Base-by-base conservation (phyloP, 2,797 vertebrate species). In the Hylomyscus alleni region DNA sequence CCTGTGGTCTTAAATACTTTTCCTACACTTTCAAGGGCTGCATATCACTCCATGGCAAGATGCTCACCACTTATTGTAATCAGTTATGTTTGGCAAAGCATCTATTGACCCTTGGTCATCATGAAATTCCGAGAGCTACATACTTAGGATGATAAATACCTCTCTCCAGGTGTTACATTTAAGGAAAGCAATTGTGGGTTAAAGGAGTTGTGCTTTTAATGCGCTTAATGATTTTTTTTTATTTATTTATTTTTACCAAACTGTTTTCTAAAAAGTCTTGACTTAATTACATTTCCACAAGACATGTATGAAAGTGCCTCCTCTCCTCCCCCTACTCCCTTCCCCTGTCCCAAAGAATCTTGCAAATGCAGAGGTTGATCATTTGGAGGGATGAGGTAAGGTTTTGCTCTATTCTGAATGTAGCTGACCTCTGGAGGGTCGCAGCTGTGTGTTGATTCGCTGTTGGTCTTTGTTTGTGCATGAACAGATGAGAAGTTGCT, bases 181-280 rank as follows among this genome's bases (percentile, higher is more conserved):
- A 14, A 34, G n/a, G 14, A 90, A 60, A 17, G 17, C 20, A 86
- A 67, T 86, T 75, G 80, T 50, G 52, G 52, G 17, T 56, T 95
- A 89, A 81, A 31, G 50, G 15, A 92, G 65, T 44, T 90, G 40
- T 69, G 26, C 89, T 93, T 60, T 94, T 91, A 73, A 80, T 26
- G 62, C 14, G 26, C 37, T 56, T 75, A 88, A 47, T 92, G 65
- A 24, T 67, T 92, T 93, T 60, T 97, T 88, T 44, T 44, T 44
- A 3, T 44, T 44, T 44, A 44, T n/a, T n/a, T n/a, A 72, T 92
- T 93, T 60, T 97, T 88, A 87, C 62, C 76, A 88, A 88, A 58
- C 17, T 40, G 29, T 15, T 26, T 96, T 89, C 56, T 65, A 8
- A 31, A 92, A 75, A 40, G 14, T 65, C 77, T 88, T 10, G 22